A percentile compares a stretch with the other conserved stretches of the same genome.
phyloP scores from a whole-genome alignment of 2,888 invertebrate genomes.

The Sturmia bella region DNA sequence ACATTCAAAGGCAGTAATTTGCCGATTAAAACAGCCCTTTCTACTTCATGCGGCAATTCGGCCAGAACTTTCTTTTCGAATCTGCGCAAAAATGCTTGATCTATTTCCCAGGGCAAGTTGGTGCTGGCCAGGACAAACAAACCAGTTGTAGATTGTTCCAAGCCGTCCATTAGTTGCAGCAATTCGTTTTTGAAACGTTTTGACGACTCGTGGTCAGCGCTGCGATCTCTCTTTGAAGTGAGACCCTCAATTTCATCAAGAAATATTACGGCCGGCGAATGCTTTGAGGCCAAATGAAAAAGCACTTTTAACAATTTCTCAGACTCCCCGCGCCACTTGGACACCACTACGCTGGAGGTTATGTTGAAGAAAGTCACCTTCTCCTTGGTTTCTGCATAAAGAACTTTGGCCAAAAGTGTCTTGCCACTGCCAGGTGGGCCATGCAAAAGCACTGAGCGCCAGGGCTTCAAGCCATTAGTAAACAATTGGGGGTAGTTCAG shows the following conservation, averaged over 20 bases:
- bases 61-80: slow-evolving; percentile 93
- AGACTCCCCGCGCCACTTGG: slow-evolving; percentile 98
- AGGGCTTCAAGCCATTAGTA: slow-evolving; percentile 87
- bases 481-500: slow-evolving; percentile 88
- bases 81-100: slow-evolving; percentile 92
- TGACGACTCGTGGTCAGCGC: slow-evolving; percentile 92
- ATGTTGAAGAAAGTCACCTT: slow-evolving; percentile 94
- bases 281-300: slow-evolving; percentile 92
- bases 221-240: slow-evolving; percentile 85
- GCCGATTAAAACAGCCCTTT: slow-evolving; percentile 87
- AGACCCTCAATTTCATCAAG: slow-evolving; percentile 96
- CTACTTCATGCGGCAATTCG: slow-evolving; percentile 87
- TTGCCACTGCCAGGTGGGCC: slow-evolving; percentile 89
- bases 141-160: slow-evolving; percentile 85
- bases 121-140: slow-evolving; percentile 91
- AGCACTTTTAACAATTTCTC: slow-evolving; percentile 94
- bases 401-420: slow-evolving; percentile 93
- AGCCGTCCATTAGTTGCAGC: slow-evolving; percentile 92
- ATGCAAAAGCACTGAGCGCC: slow-evolving; percentile 89
- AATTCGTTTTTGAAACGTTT: slow-evolving; percentile 94
- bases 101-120: slow-evolving; percentile 96
- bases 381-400: slow-evolving; percentile 88
- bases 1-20: slow-evolving; percentile 83
- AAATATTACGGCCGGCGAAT: slow-evolving; percentile 95
- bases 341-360: slow-evolving; percentile 93